phyloP scores from a whole-genome alignment of 2,888 invertebrate genomes.

The Pelosia muscerda region DNA sequence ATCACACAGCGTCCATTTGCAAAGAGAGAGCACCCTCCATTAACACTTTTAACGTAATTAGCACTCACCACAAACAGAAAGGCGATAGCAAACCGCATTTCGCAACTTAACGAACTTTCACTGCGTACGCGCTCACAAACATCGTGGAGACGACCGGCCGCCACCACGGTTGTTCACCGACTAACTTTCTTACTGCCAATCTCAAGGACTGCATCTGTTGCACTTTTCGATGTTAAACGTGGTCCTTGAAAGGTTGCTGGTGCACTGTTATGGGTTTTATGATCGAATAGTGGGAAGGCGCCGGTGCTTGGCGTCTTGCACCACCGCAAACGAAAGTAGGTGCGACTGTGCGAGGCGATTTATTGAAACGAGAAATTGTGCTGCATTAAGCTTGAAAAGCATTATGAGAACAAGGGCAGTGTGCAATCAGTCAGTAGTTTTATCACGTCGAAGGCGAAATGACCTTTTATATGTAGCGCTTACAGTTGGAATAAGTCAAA shows the following conservation, averaged over 20 bases:
- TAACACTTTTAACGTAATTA: constrained; percentile 77
- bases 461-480: constrained; percentile 6
- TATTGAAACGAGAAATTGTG: constrained; percentile 18
- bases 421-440: constrained; percentile 14
- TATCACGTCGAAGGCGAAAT: constrained; percentile 14
- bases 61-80: constrained; percentile 86
- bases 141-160: constrained; percentile 73
- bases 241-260: constrained; percentile 71
- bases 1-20: constrained; percentile 51
- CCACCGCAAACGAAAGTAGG: constrained; percentile 20
- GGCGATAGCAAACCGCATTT: constrained; percentile 83
- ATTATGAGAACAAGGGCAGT: constrained; percentile 15
- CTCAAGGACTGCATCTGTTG: constrained; percentile 77
- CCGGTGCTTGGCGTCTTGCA: constrained; percentile 11
- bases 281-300: constrained; percentile 35
- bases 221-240: constrained; percentile 59
- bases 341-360: constrained; percentile 9
- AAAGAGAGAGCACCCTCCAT: constrained; percentile 68
- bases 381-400: constrained; percentile 23
- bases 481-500: constrained; percentile 8
- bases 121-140: constrained; percentile 72
- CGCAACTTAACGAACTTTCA: constrained; percentile 83
- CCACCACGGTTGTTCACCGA: constrained; percentile 71
- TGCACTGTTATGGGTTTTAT: constrained; percentile 58
- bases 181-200: constrained; percentile 69